phyloP scores from a whole-genome alignment of 1,140 invertebrate genomes.

The Euwallacea similis region DNA sequence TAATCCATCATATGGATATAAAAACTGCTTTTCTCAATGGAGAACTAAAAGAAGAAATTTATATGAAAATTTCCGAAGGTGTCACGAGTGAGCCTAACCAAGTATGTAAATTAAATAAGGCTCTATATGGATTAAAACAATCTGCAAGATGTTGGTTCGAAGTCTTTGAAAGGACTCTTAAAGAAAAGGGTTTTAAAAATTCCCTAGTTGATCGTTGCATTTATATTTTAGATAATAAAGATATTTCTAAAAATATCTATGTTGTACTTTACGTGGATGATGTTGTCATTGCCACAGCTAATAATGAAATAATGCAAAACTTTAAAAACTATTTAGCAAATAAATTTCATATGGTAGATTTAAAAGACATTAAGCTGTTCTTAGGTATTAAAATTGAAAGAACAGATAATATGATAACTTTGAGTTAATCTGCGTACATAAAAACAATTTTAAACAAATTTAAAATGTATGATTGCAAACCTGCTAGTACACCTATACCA shows the following conservation, averaged over 20 bases:
- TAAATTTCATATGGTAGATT: neutral
- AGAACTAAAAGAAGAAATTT: conserved; percentile 51
- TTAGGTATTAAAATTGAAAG: conserved; percentile 2
- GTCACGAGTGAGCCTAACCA: conserved; percentile 36
- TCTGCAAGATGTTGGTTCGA: conserved; percentile 48
- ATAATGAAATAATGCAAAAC: conserved; percentile 18
- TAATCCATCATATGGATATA: conserved; percentile 51
- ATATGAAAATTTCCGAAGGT: conserved; percentile 51
- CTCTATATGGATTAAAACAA: conserved; percentile 55
- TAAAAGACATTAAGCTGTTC: conserved; percentile 1
- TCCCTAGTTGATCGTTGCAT: conserved; percentile 45
- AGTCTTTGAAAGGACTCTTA: conserved; percentile 42
- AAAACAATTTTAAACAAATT: too few species aligned
- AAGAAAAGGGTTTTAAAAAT: conserved; percentile 43
- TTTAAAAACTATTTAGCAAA: neutral
- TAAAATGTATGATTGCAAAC: too few species aligned
- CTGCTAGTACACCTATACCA: too few species aligned
- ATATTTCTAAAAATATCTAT: conserved; percentile 37
- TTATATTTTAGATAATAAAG: conserved; percentile 43
- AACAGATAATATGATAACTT: too few species aligned
- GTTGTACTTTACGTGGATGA: conserved; percentile 44
- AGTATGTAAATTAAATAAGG: conserved; percentile 51
- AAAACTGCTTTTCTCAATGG: conserved; percentile 52
- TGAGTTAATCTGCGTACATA: too few species aligned
- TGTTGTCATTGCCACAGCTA: conserved; percentile 39